These are phyloP conservation scores for Hylomyscus alleni DNA, from an alignment of 2,797 vertebrate genomes.

Conservation along the genomic window DNA sequence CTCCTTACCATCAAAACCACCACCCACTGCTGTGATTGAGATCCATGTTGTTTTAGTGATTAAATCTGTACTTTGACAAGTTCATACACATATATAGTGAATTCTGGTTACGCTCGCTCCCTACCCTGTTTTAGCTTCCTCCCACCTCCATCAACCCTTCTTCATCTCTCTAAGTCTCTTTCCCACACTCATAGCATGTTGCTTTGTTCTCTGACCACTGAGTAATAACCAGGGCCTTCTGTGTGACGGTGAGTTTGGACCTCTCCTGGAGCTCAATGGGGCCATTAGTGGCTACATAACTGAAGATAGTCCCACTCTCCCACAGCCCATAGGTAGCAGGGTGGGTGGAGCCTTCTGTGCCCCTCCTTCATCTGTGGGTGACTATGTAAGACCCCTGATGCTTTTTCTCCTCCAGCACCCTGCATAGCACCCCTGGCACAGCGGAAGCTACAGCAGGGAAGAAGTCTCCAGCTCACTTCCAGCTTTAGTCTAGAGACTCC, in stretches of 20 bases:
- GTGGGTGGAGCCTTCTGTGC: background rate
- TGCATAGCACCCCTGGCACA: background rate
- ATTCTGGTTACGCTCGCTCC: background rate
- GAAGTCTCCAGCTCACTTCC: background rate
- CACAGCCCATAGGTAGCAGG: background rate
- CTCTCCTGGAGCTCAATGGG: background rate
- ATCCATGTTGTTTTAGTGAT: background rate
- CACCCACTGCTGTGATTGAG: background rate
- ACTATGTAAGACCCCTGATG: background rate
- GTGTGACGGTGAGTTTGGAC: background rate
- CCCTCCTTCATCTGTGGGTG: background rate
- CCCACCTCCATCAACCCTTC: background rate
- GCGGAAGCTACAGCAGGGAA: background rate
- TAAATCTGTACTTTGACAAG: background rate
- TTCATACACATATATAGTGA: background rate
- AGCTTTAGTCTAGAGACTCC: background rate
- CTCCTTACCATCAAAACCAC: background rate
- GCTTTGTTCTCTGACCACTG: background rate
- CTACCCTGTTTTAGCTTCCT: background rate
- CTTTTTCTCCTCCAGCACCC: background rate
- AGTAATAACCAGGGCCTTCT: background rate
- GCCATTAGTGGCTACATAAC: background rate
- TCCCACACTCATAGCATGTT: background rate
- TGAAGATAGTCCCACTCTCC: background rate
- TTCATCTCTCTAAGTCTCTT: background rate